Base-by-base conservation (phyloP, 2,113 vertebrate species). In the Cacatua alba region DNA sequence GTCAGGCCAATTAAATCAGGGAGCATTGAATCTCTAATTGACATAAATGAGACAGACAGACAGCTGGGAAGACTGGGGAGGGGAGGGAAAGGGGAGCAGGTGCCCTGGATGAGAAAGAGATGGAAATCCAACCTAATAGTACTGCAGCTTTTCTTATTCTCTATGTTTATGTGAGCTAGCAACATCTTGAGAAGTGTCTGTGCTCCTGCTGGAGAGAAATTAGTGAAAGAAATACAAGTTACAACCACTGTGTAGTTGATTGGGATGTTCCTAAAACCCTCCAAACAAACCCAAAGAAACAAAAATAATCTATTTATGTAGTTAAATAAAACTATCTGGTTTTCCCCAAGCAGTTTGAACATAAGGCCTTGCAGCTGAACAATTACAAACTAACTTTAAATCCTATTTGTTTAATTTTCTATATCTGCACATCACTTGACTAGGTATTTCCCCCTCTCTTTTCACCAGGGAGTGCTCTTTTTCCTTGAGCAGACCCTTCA, bases 41-140 rank as follows among this genome's bases (percentile, higher is more conserved):
- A 98, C 97, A 97, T 92, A 97, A 98, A 98, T 98, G 96, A 98
- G 97, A 97, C 92, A 98, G 96, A 97, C 97, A 97, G 97, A 97
- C 97, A 97, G 97, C 97, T 97, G 97, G 96, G 96, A 93, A 89
- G 91, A 80, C 81, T 82, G 82, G 92, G 88, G 92, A 65, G 94
- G 75, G 91, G 71, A 82, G 93, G 93, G 82, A 59, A 82, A 72
- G 94, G 94, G 86, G 95, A 97, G 96, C 97, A 98, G 97, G 95
- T 97, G 98, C 94, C 95, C 85, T 94, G 92, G 69, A 69, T 92
- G 94, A 96, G 94, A 91, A 89, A 94, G 95, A 91, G 84, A 93
- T 92, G 86, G 95, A 97, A 97, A 97, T 90, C 68, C 84, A 94
- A 57, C 93, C 76, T 87, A 82, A 94, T 52, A 48, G 59, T 37